Evolutionary conservation across 2,113 vertebrate genomes (phyloP).

Genomic region (Microtus richardsoni): DNA sequence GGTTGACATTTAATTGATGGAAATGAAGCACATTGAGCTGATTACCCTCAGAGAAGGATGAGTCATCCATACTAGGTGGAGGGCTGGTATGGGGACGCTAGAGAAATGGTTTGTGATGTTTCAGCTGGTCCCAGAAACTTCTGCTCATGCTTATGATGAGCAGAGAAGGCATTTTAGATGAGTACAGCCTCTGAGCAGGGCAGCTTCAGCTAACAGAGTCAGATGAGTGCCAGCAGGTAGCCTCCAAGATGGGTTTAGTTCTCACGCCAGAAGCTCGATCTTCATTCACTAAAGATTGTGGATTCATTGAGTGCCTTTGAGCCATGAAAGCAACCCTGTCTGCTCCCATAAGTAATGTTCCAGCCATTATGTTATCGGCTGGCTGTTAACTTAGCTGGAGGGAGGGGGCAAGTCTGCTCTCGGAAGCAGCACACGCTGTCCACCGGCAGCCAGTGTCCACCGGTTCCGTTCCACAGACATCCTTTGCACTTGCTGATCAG

Average conservation of each 20-base stretch:
- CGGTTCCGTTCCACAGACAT: background rate
- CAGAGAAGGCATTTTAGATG: background rate
- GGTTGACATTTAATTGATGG: background rate
- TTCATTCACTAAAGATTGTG: background rate
- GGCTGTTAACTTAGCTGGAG: background rate
- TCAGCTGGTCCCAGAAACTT: background rate
- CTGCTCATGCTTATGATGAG: background rate
- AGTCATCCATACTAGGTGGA: background rate
- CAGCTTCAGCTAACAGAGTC: rapidly evolving
- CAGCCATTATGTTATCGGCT: background rate
- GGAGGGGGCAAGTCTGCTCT: background rate
- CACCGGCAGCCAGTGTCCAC: background rate
- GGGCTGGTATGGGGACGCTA: background rate
- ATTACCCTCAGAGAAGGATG: background rate
- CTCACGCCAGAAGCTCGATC: background rate
- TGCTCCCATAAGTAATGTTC: background rate
- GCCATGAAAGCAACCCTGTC: background rate
- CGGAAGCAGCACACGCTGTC: background rate
- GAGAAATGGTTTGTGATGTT: background rate
- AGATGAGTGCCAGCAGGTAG: too few relatives aligned
- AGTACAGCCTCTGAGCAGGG: background rate
- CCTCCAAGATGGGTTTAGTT: background rate
- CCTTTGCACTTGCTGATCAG: background rate
- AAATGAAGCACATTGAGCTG: background rate
- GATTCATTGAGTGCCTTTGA: background rate